Percentiles rank a stretch among this genome's conserved stretches.
phyloP scores from a whole-genome alignment of 1,140 invertebrate genomes.

The Drosophila sp. region DNA sequence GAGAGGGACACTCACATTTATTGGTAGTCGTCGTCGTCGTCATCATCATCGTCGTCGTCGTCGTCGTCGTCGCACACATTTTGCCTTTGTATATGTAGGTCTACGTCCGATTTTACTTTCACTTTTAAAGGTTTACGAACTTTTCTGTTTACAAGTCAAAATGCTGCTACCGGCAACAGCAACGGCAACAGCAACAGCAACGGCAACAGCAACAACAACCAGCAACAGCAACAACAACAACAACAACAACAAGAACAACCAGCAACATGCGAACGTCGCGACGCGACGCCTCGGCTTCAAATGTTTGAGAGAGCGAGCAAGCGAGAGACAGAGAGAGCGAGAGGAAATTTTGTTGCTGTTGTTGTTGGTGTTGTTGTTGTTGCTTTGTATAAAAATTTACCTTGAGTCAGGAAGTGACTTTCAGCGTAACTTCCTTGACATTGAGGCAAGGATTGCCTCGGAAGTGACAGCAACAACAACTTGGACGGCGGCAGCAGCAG shows the following conservation, averaged over 20 bases:
- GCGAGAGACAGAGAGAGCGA: conserved; percentile 16
- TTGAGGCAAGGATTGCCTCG: conserved; percentile 75
- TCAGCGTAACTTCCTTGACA: conserved; percentile 74
- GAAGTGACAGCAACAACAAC: conserved; percentile 48
- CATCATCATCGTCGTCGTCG: conserved; percentile 5
- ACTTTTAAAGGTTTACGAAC: conserved; percentile 83
- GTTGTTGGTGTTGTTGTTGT: not conserved
- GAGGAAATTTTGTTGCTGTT: not conserved
- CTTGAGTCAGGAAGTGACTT: conserved; percentile 62
- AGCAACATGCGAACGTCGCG: not conserved
- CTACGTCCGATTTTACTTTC: conserved; percentile 83
- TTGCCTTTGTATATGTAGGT: conserved; percentile 82
- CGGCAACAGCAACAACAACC: conserved; percentile 17
- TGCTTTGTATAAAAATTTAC: conserved; percentile 10
- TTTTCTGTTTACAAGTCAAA: conserved; percentile 82
- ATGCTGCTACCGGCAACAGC: conserved; percentile 49
- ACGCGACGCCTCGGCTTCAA: not conserved
- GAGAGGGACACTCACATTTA: conserved; percentile 16
- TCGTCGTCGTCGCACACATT: conserved; percentile 38
- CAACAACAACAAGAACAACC: conserved; percentile 36
- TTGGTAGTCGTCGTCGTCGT: conserved; percentile 24
- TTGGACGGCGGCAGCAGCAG: conserved; percentile 34
- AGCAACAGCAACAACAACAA: conserved; percentile 25
- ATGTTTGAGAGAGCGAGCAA: conserved; percentile 13
- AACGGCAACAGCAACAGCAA: conserved; percentile 30